Percentiles rank a stretch among this genome's conserved stretches.
phyloP scores from a whole-genome alignment of 1,140 invertebrate genomes.

The Trichonephila clavata region DNA sequence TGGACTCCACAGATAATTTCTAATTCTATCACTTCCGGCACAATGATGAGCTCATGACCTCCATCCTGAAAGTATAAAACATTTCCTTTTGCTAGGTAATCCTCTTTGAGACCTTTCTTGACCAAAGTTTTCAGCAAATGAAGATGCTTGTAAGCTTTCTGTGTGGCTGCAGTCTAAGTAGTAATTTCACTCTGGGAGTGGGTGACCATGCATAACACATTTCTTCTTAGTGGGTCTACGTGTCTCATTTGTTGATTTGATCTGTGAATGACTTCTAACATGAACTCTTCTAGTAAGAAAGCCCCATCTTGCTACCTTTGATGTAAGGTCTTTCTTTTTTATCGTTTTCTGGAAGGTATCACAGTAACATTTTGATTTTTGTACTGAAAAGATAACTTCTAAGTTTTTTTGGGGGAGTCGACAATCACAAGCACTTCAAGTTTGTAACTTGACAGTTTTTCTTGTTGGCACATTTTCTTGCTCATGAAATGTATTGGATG shows the following conservation, averaged over 20 bases:
- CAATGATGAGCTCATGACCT: background rate
- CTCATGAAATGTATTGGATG: slow-evolving; percentile 5
- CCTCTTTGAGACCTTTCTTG: background rate
- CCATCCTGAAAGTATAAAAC: background rate
- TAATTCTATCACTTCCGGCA: background rate
- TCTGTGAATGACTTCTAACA: slow-evolving; percentile 30
- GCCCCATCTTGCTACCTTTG: slow-evolving; percentile 6
- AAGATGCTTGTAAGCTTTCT: background rate
- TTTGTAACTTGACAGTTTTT: background rate
- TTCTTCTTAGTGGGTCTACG: slow-evolving; percentile 44
- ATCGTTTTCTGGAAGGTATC: slow-evolving; percentile 51
- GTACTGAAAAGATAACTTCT: slow-evolving; percentile 14
- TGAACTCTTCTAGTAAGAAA: slow-evolving; percentile 44
- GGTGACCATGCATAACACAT: background rate
- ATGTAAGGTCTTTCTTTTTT: background rate
- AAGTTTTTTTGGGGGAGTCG: slow-evolving; percentile 24
- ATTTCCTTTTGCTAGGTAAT: background rate
- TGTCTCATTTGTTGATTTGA: slow-evolving; percentile 15
- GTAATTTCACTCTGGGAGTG: background rate
- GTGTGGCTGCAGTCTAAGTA: background rate
- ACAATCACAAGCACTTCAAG: slow-evolving; percentile 39
- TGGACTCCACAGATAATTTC: slow-evolving; percentile 12
- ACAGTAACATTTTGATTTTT: slow-evolving; percentile 57
- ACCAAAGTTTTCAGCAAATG: background rate
- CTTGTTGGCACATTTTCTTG: background rate